Base-by-base conservation (phyloP, 2,888 invertebrate genomes). In the Taphrorychus bicolor region DNA sequence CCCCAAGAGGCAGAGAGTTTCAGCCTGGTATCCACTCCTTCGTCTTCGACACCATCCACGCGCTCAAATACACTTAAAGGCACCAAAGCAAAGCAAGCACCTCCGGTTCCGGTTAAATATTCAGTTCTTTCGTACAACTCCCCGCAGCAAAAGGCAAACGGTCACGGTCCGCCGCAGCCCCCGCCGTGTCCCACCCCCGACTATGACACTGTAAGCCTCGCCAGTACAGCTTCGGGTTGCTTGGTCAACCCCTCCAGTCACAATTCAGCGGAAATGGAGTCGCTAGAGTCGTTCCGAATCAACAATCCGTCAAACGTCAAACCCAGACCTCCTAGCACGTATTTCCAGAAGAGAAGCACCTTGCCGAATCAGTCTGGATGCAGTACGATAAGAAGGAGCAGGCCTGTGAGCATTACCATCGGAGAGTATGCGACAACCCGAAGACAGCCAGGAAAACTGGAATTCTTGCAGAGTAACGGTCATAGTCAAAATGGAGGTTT, bases 221-320 rank as follows among this genome's bases (percentile, higher is more conserved):
- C 82, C 9, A 79, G 78, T 11, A 74, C 76, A n/a, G 45, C 76
- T 69, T 72, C 76, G 59, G 71, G 74, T 5, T 72, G 68, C 52
- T 53, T 62, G 48, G 42, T 48, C 18, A n/a, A 48, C 4, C 62
- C 73, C 51, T 75, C 74, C 66, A 62, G 45, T 57, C 58, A 42
- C n/a, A 63, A 75, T 63, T 89, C 89, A 69, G 91, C 89, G 9
- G 92, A 92, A 81, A 86, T 91, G 84, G 89, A 91, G 76, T 91
- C 91, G 18, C 82, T 92, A 73, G 91, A 92, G 79, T 91, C 91
- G 3, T 91, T 89, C 81, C 89, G 88, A 76, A 79, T 91, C 72
- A 89, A 88, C 72, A 88, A 89, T 77, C 88, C 89, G 19, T 83
- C 85, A 3, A 86, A 85, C 65, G 82, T 85, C 19, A 84, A 83